phyloP scores from a whole-genome alignment of 2,797 vertebrate species.

The Hoplostethus atlanticus region DNA sequence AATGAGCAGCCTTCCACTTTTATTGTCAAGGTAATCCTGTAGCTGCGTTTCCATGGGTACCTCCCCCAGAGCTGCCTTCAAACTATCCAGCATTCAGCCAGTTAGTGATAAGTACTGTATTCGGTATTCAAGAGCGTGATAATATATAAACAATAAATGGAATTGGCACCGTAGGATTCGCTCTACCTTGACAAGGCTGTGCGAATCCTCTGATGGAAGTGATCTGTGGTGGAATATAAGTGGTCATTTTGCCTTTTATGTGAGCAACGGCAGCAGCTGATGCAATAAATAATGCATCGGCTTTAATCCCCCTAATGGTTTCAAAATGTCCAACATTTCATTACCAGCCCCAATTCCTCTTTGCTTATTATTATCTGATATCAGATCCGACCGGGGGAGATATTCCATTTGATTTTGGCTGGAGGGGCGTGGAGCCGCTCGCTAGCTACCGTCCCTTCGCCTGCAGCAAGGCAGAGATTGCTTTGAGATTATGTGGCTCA shows the following conservation, averaged over 20 bases:
- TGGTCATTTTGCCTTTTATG: slow-evolving; percentile 61
- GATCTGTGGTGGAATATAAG: slow-evolving; percentile 58
- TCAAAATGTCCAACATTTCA: slow-evolving; percentile 82
- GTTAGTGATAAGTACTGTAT: slow-evolving; percentile 29
- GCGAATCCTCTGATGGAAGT: slow-evolving; percentile 49
- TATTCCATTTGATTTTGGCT: slow-evolving; percentile 73
- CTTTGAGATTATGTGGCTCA: slow-evolving; percentile 57
- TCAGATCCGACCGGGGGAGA: slow-evolving; percentile 72
- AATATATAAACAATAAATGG: slow-evolving; percentile 52
- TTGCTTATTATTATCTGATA: slow-evolving; percentile 77
- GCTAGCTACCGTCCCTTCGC: slow-evolving; percentile 36
- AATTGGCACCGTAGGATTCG: slow-evolving; percentile 55
- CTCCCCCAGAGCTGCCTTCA: not conserved
- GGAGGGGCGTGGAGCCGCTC: slow-evolving; percentile 47
- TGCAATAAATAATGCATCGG: slow-evolving; percentile 84
- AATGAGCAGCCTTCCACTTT: slow-evolving; percentile 40
- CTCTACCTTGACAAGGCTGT: slow-evolving; percentile 13
- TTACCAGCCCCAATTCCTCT: slow-evolving; percentile 73
- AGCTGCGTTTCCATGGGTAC: slow-evolving; percentile 50
- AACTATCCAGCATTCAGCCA: slow-evolving; percentile 37
- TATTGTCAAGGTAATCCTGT: slow-evolving; percentile 36
- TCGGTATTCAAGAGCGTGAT: slow-evolving; percentile 48
- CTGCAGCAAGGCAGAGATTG: slow-evolving; percentile 47
- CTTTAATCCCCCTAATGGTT: slow-evolving; percentile 85
- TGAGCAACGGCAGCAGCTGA: slow-evolving; percentile 71